Evolutionary conservation across 2,113 vertebrate genomes (phyloP).

Genomic region (Microcebus tavaratra): DNA sequence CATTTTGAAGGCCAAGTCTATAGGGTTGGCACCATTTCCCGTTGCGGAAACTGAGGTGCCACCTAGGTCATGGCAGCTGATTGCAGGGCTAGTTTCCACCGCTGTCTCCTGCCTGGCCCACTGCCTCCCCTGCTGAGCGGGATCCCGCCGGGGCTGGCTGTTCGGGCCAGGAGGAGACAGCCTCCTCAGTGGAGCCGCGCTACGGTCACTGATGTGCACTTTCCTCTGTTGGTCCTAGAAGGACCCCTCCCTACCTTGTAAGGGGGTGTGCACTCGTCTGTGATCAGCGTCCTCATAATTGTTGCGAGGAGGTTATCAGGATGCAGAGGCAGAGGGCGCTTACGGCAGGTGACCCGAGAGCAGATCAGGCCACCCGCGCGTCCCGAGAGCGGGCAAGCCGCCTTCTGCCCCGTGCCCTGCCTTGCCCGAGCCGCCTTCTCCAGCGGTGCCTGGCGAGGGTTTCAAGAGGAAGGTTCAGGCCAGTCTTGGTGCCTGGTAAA

Average conservation of each 20-base stretch:
- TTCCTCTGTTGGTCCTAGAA: neutral
- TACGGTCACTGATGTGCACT: neutral
- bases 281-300: too few relatives aligned
- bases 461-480: accelerated
- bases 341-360: neutral
- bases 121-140: neutral
- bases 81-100: neutral
- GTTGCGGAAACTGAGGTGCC: neutral
- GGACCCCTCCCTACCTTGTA: neutral
- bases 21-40: neutral
- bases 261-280: neutral
- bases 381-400: too few relatives aligned
- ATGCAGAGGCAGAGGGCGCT: too few relatives aligned
- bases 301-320: neutral
- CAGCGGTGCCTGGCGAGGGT: accelerated
- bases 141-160: neutral
- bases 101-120: neutral
- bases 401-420: too few relatives aligned
- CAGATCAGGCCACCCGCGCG: neutral
- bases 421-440: too few relatives aligned
- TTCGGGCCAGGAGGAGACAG: neutral
- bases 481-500: neutral
- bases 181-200: accelerated
- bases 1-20: neutral
- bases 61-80: neutral